These are phyloP conservation scores for Dreissena polymorpha DNA, from an alignment of 1,140 invertebrate genomes.

Conservation along the genomic window DNA sequence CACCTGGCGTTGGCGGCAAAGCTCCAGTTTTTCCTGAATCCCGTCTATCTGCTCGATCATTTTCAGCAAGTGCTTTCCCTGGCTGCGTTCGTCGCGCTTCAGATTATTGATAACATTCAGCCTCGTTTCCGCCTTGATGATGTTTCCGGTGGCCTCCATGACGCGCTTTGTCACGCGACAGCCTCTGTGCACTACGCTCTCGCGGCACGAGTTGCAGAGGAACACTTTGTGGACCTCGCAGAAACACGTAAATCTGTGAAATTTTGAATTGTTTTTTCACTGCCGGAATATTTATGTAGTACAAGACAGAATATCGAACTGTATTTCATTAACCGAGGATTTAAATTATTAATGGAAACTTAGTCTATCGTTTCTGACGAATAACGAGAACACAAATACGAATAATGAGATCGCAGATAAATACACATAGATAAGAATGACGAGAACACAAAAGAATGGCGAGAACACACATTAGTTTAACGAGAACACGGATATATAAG, in stretches of 20 bases:
- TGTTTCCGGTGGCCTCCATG: conserved; percentile 35
- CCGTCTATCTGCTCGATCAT: conserved; percentile 37
- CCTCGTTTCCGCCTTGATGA: conserved; percentile 46
- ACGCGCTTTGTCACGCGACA: conserved; percentile 34
- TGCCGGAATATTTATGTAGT: no score
- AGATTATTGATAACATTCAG: conserved; percentile 43
- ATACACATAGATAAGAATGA: no score
- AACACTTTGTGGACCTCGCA: conserved; percentile 41
- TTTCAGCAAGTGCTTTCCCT: conserved; percentile 42
- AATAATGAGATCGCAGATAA: no score
- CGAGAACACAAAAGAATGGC: no score
- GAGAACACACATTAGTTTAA: no score
- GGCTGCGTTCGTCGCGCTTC: conserved; percentile 32
- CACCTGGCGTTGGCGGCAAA: conserved; percentile 19
- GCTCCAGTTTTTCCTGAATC: conserved; percentile 28
- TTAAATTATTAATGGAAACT: no score
- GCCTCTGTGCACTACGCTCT: conserved; percentile 14
- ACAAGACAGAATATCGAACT: no score
- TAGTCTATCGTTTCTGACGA: no score
- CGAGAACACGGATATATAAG: no score
- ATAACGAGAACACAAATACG: no score
- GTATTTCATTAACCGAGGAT: no score
- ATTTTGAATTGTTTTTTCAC: no score
- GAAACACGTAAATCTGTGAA: conserved; percentile 28
- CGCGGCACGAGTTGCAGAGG: conserved; percentile 36